Base-by-base conservation (phyloP, 2,888 invertebrate species). In the Morpho deidamia region DNA sequence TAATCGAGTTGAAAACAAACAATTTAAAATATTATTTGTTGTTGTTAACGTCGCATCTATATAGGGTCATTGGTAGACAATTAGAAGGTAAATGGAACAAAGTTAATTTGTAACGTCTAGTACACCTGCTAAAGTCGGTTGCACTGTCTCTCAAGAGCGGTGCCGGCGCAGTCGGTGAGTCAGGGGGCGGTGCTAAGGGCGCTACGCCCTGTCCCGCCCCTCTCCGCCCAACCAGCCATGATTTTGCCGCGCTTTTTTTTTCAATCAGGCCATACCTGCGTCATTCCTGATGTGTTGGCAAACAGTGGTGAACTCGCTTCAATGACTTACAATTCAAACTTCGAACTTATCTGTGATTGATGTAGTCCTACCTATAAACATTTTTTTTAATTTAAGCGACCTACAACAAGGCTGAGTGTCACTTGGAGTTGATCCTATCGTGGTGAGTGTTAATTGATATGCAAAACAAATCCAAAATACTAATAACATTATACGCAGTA, bases 141-240 rank as follows among this genome's bases (percentile, higher is more conserved):
- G 55, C 51, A 55, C 44, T 41, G 57, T 58, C 53, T 58, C 53
- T 63, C 71, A 73, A 70, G 65, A 76, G 78, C 40, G 48, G 47
- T 51, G 55, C 58, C 38, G 62, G 75, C 79, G 79, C 80, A 75
- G 58, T 53, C 67, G 61, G 71, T 83, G 81, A 82, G 69, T 82
- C 81, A 83, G 72, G 82, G 83, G 88, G 86, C 85, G 86, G 75
- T 69, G 71, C 85, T 81, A 76, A 83, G 84, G 86, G 86, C 86
- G 83, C 81, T 77, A 82, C 86, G 86, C 85, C 85, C 83, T 78
- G 70, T 62, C 60, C 69, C 70, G 71, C 70, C 74, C 68, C 76
- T 72, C 74, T 66, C 83, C 87, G 83, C 84, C 87, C 85, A 81
- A 65, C 73, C 80, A 76, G 78, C 80, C 82, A 85, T 81, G 68